Conservation (phyloP, 2,113 vertebrate species). For the Aptenodytes forsteri region DNA sequence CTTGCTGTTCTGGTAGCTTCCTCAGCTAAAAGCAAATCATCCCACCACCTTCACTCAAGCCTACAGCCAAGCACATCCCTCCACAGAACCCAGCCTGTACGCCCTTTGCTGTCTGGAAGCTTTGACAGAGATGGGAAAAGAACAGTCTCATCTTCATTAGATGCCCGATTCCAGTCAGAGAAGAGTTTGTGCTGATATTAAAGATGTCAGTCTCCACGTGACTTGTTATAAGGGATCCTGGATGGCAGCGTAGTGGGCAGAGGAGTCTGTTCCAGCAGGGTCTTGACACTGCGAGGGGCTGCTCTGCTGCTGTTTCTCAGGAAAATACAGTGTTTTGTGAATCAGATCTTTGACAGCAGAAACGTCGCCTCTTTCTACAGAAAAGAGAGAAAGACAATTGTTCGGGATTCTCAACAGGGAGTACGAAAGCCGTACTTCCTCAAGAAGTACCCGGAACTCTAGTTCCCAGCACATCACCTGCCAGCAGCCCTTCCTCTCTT, state of each 20-base stretch:
- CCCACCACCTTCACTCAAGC: not conserved
- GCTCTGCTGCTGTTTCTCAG: constrained; percentile 35
- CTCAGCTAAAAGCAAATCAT: not conserved
- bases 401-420: not conserved
- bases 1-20: not conserved
- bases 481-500: not conserved
- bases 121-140: not conserved
- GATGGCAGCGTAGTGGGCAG: not conserved
- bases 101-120: not conserved
- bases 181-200: not conserved
- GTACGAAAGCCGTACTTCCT: not conserved
- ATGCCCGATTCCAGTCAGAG: not conserved
- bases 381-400: not conserved
- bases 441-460: not conserved
- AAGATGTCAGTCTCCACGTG: not conserved
- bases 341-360: constrained; percentile 79
- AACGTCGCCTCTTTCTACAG: constrained; percentile 77
- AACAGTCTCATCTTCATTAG: not conserved
- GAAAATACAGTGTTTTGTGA: constrained; percentile 83
- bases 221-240: not conserved
- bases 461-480: not conserved
- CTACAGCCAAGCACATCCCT: not conserved
- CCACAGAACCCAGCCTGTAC: not conserved
- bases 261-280: constrained; percentile 20
- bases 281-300: not conserved